These are phyloP conservation scores for Neotragus moschatus DNA, from an alignment of 2,113 vertebrate species.

Conservation along the genomic window DNA sequence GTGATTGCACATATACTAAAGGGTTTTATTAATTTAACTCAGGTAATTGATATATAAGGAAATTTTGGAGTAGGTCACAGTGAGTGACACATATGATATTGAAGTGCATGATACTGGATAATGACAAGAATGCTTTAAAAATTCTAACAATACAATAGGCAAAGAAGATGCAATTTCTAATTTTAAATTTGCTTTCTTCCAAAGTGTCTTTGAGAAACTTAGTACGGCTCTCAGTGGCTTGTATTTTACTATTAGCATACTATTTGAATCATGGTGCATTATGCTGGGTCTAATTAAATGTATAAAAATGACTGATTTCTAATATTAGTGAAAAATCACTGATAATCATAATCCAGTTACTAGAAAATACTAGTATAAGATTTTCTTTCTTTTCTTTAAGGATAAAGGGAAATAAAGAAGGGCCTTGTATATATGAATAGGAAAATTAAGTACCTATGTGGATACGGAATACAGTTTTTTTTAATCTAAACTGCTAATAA, in stretches of 20 bases:
- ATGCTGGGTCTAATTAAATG: not conserved
- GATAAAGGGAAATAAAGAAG: not conserved
- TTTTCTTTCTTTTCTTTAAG: slow-evolving; percentile 7
- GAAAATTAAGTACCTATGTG: not conserved
- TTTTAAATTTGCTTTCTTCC: slow-evolving; percentile 2
- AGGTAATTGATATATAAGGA: not conserved
- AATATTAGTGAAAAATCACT: slow-evolving; percentile 9
- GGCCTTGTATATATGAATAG: not conserved
- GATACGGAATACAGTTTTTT: not conserved
- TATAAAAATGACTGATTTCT: slow-evolving; percentile 16
- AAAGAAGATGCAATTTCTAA: not conserved
- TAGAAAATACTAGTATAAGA: not conserved
- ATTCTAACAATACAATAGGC: not conserved
- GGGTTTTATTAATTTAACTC: not conserved
- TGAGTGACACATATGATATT: not conserved
- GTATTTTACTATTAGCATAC: not conserved
- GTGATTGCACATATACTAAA: not conserved
- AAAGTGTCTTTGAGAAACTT: not conserved
- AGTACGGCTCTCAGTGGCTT: not conserved
- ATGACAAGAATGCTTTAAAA: not conserved
- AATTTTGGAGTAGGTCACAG: not conserved
- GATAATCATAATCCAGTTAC: not conserved
- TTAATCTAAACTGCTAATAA: not conserved
- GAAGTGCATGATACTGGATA: not conserved
- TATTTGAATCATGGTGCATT: not conserved